A percentile compares a stretch with the other conserved stretches of the same genome.
Conservation (phyloP, 2,888 invertebrate species). For the Cryptus viduatorius region DNA sequence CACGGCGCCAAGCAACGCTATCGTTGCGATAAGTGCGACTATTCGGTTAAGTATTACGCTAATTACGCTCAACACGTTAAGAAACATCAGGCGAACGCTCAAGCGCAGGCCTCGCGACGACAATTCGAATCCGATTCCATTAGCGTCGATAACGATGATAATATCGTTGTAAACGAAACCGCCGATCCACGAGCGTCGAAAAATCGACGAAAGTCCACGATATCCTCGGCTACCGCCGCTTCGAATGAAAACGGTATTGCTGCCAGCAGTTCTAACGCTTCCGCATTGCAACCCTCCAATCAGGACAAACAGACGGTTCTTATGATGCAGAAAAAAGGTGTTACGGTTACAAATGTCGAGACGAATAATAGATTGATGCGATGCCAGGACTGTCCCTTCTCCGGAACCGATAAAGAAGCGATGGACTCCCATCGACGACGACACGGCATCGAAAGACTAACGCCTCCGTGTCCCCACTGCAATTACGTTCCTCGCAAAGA, state of each 20-base stretch:
- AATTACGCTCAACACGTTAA: conserved; percentile 93
- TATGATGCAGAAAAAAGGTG: conserved; percentile 77
- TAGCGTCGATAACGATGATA: conserved; percentile 75
- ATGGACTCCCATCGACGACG: conserved; percentile 81
- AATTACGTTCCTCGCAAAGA: conserved; percentile 82
- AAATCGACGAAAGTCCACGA: conserved; percentile 68
- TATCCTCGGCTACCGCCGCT: conserved; percentile 26
- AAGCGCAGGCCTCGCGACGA: conserved; percentile 88
- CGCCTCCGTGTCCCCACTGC: conserved; percentile 81
- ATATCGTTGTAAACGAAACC: conserved; percentile 35
- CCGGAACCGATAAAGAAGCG: conserved; percentile 77
- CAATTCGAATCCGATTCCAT: conserved; percentile 81
- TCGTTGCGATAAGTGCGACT: conserved; percentile 94
- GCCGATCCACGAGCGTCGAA: conserved; percentile 13
- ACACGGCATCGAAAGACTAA: conserved; percentile 81
- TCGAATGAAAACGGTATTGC: conserved; percentile 29
- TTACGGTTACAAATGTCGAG: conserved; percentile 56
- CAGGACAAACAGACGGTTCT: conserved; percentile 80
- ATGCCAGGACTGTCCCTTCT: conserved; percentile 80
- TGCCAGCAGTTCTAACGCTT: not conserved
- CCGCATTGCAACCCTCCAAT: conserved; percentile 75
- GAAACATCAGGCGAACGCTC: conserved; percentile 91
- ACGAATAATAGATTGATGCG: conserved; percentile 72
- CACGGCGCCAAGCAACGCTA: conserved; percentile 94
- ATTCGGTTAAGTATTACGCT: conserved; percentile 94